Conservation (phyloP, 2,888 invertebrate genomes). For the Synergus japonicus region DNA sequence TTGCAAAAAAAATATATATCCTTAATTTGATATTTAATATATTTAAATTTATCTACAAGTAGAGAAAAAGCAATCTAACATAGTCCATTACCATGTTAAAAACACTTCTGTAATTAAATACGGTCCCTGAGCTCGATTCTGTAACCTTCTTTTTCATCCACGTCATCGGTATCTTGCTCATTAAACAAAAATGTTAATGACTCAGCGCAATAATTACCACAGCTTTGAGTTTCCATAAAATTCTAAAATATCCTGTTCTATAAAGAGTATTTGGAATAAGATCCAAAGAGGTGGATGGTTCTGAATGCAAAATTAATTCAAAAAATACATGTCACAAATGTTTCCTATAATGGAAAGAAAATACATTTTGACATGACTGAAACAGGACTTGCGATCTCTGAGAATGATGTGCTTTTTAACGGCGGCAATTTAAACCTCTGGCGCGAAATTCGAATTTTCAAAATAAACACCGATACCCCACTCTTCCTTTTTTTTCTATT, state of each 20-base stretch:
- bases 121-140: constrained; percentile 34
- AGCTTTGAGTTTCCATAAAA: neutral
- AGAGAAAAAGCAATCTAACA: neutral
- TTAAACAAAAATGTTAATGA: constrained; percentile 34
- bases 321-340: neutral
- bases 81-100: neutral
- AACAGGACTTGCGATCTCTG: no score
- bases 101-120: constrained; percentile 20
- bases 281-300: no score
- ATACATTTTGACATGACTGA: neutral
- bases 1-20: no score
- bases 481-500: no score
- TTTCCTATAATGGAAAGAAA: no score
- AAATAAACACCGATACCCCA: no score
- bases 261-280: no score
- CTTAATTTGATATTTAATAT: neutral
- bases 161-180: constrained; percentile 34
- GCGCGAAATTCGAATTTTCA: no score
- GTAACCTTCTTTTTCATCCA: constrained; percentile 28
- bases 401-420: no score
- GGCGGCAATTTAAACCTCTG: no score
- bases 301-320: neutral
- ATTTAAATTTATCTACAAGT: neutral
- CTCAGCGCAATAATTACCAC: neutral
- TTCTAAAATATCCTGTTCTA: neutral